These are phyloP conservation scores for Heliconius cydno DNA, from an alignment of 2,888 invertebrate genomes.

Conservation along the genomic window DNA sequence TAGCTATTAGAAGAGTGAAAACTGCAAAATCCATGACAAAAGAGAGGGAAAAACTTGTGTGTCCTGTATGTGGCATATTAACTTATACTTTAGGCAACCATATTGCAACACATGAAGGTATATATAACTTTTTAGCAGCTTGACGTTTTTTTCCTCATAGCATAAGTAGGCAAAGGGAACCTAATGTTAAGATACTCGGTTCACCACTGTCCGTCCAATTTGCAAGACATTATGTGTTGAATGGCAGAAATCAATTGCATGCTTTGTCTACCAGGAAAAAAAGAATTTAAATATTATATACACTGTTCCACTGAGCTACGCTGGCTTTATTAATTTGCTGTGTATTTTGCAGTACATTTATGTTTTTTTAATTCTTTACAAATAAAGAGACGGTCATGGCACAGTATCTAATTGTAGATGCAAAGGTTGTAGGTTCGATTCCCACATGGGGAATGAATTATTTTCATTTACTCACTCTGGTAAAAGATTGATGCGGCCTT, in stretches of 20 bases:
- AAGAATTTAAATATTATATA: too few relatives aligned
- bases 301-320: neutral
- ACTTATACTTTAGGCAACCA: constrained; percentile 77
- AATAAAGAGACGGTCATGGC: neutral
- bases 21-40: constrained; percentile 56
- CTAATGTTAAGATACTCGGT: too few relatives aligned
- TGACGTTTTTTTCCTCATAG: neutral
- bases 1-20: constrained; percentile 63
- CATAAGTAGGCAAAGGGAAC: neutral
- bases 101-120: constrained; percentile 79
- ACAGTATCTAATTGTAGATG: too few relatives aligned
- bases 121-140: neutral
- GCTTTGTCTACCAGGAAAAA: too few relatives aligned
- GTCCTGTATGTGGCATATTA: constrained; percentile 79
- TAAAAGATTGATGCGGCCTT: too few relatives aligned
- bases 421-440: neutral
- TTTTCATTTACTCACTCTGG: neutral
- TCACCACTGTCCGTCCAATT: too few relatives aligned
- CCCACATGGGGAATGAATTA: neutral
- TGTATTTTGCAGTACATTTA: neutral
- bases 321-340: neutral
- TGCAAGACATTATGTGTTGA: too few relatives aligned
- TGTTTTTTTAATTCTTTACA: constrained; percentile 1
- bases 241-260: too few relatives aligned
- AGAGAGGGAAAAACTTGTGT: constrained; percentile 77